phyloP scores from a whole-genome alignment of 2,797 vertebrate species.

The Sternarchorhynchus goeldii region DNA sequence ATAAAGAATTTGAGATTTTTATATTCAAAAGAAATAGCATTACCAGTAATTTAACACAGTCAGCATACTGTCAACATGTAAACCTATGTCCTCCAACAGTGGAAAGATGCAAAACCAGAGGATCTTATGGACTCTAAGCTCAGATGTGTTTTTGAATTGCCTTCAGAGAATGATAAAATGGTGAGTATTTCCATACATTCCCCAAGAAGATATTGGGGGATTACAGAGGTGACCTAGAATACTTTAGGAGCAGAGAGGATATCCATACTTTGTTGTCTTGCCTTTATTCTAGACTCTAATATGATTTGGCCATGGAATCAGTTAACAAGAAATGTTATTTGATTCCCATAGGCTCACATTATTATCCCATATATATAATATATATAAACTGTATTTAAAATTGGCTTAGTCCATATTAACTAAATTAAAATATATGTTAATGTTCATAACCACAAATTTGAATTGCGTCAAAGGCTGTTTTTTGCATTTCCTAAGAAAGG shows the following conservation, averaged over 20 bases:
- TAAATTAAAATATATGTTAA: background rate
- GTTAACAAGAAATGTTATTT: slow-evolving; percentile 1
- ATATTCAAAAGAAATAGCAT: background rate
- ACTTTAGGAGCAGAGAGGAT: slow-evolving; percentile 10
- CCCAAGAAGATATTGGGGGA: slow-evolving; percentile 18
- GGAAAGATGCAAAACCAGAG: slow-evolving; percentile 89
- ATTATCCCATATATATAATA: background rate
- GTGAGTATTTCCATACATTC: slow-evolving; percentile 69
- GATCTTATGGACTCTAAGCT: slow-evolving; percentile 92
- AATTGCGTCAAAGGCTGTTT: background rate
- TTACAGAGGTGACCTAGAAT: slow-evolving; percentile 19
- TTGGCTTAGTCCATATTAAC: background rate
- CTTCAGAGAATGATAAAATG: slow-evolving; percentile 85
- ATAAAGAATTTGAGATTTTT: background rate
- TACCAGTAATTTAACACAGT: no score
- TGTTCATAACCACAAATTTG: background rate
- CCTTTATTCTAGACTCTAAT: slow-evolving; percentile 13
- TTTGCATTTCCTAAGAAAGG: background rate
- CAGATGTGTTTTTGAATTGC: slow-evolving; percentile 90
- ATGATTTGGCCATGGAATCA: background rate
- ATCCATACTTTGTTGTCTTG: slow-evolving; percentile 1
- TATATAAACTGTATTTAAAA: background rate
- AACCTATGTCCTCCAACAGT: slow-evolving; percentile 64
- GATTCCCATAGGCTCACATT: background rate
- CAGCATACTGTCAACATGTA: background rate